A percentile compares a stretch with the other conserved stretches of the same genome.
Evolutionary conservation across 2,888 invertebrate species (phyloP).

Genomic region (Dione juno): DNA sequence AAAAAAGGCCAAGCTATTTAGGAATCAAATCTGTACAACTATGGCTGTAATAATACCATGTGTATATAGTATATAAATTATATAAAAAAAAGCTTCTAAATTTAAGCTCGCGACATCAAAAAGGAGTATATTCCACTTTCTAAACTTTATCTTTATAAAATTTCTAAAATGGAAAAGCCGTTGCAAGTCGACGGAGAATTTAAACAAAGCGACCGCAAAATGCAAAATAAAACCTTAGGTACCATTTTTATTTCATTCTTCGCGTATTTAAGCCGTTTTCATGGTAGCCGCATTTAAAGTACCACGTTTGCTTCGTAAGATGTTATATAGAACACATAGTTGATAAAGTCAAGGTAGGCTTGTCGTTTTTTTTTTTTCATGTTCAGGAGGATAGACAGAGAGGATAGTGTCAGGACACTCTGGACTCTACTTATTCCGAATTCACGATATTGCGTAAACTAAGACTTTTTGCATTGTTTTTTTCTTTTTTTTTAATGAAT

Average conservation of each 20-base stretch:
- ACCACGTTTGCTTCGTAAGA: neutral
- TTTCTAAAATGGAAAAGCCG: neutral
- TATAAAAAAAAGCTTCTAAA: neutral
- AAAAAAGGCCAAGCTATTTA: no score
- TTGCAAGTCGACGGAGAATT: neutral
- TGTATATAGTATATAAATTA: no score
- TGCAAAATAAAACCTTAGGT: slow-evolving; percentile 11
- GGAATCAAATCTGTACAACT: no score
- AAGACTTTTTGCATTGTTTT: no score
- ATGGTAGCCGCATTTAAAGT: neutral
- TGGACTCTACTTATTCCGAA: no score
- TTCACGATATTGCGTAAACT: no score
- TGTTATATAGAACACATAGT: neutral
- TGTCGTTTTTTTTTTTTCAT: no score
- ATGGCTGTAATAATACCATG: no score
- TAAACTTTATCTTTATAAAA: neutral
- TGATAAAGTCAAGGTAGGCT: neutral
- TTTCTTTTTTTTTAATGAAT: no score
- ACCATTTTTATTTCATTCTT: slow-evolving; percentile 20
- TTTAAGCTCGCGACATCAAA: neutral
- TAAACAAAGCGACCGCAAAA: slow-evolving; percentile 21
- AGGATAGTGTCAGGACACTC: no score
- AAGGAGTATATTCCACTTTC: neutral
- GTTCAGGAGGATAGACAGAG: no score
- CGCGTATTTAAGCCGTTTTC: neutral